Evolutionary conservation across 2,888 invertebrate species (phyloP).

Genomic region (Mechanitis mazaeus): DNA sequence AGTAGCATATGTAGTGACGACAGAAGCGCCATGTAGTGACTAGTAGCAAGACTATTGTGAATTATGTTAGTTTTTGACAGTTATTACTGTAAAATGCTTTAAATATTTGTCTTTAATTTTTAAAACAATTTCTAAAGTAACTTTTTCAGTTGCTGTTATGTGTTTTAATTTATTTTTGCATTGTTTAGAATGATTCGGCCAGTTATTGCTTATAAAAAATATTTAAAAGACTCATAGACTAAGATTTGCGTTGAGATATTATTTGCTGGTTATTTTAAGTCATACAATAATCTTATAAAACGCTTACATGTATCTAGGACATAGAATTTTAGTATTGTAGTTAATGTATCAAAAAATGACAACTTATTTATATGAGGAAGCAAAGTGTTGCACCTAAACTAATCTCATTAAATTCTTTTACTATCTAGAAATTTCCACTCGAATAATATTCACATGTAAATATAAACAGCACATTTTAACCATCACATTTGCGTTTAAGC

Average conservation of each 20-base stretch:
- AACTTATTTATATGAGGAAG: neutral
- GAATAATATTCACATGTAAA: too few relatives aligned
- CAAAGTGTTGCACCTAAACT: neutral
- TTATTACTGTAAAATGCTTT: neutral
- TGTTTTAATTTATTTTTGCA: neutral
- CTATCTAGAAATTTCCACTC: too few relatives aligned
- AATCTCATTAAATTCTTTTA: neutral
- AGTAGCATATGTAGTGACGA: neutral
- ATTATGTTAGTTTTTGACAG: neutral
- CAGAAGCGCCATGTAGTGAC: slow-evolving; percentile 8
- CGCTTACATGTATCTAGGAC: neutral
- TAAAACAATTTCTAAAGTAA: too few relatives aligned
- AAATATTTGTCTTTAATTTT: slow-evolving; percentile 5
- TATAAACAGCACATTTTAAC: too few relatives aligned
- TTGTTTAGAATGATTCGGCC: neutral
- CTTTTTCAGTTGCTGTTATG: too few relatives aligned
- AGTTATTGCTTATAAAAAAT: slow-evolving; percentile 1
- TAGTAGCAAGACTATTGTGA: slow-evolving; percentile 6
- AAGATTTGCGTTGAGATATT: neutral
- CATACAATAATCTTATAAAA: neutral
- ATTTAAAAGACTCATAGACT: neutral
- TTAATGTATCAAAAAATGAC: neutral
- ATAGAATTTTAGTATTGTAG: neutral
- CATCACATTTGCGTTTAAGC: too few relatives aligned
- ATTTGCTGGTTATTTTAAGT: neutral